These are phyloP conservation scores for Gymnocypris eckloni DNA, from an alignment of 2,797 vertebrate species.

Conservation along the genomic window DNA sequence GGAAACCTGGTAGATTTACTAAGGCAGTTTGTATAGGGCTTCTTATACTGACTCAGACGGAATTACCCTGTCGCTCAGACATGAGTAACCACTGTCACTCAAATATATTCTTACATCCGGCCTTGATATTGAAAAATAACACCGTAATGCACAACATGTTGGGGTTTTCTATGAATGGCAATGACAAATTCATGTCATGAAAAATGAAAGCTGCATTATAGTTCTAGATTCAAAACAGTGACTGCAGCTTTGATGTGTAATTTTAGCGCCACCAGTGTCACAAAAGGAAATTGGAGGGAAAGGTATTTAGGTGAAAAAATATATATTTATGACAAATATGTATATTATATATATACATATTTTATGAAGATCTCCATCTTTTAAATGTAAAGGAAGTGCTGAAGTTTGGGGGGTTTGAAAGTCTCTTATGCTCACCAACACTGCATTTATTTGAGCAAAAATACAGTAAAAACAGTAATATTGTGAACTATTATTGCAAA, in stretches of 20 bases:
- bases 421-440: not conserved
- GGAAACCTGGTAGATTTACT: conserved; percentile 32
- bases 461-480: not conserved
- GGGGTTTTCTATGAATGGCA: conserved; percentile 33
- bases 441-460: not conserved
- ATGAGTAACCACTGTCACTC: conserved; percentile 40
- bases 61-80: conserved; percentile 42
- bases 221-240: not conserved
- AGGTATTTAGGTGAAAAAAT: not conserved
- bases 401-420: too few relatives aligned
- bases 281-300: not conserved
- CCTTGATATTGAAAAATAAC: conserved; percentile 18
- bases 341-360: too few relatives aligned
- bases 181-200: conserved; percentile 22
- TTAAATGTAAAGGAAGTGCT: too few relatives aligned
- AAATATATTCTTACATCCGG: not conserved
- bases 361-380: too few relatives aligned
- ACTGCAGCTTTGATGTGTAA: not conserved
- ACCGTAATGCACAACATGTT: not conserved
- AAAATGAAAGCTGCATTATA: conserved; percentile 1
- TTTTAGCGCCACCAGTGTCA: not conserved
- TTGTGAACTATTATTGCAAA: not conserved
- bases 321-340: too few relatives aligned
- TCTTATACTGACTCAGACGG: conserved; percentile 43
- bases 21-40: conserved; percentile 22